These are phyloP conservation scores for Heliothis peltigera DNA, from an alignment of 2,888 invertebrate species.

Conservation along the genomic window DNA sequence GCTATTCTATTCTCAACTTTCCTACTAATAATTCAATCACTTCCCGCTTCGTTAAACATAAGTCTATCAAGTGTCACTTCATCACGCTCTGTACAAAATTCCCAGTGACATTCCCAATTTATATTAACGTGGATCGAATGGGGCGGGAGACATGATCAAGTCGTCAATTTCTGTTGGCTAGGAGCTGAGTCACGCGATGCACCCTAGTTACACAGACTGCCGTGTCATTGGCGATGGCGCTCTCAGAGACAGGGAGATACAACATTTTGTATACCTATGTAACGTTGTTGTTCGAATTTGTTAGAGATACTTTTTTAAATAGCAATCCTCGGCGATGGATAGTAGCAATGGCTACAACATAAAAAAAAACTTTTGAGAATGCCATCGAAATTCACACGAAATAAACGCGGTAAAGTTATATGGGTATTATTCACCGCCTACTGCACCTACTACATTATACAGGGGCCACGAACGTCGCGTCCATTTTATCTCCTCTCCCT, in stretches of 20 bases:
- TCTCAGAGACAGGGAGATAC: slow-evolving; percentile 13
- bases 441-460: neutral
- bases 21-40: neutral
- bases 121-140: slow-evolving; percentile 44
- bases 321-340: no score
- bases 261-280: slow-evolving; percentile 12
- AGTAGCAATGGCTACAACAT: no score
- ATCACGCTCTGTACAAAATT: slow-evolving; percentile 9
- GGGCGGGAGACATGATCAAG: slow-evolving; percentile 38
- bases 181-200: slow-evolving; percentile 54
- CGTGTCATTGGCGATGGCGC: slow-evolving; percentile 37
- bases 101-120: slow-evolving; percentile 32
- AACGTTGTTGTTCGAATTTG: neutral
- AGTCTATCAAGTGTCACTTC: slow-evolving; percentile 25
- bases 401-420: neutral
- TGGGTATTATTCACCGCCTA: neutral
- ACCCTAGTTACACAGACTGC: slow-evolving; percentile 28
- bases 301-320: no score
- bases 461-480: neutral
- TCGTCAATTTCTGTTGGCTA: slow-evolving; percentile 53
- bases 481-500: neutral
- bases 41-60: slow-evolving; percentile 1
- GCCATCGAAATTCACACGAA: no score
- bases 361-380: no score
- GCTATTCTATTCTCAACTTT: neutral